Evolutionary conservation across 2,113 vertebrate genomes (phyloP).

Genomic region (Pelecanoides urinatrix): DNA sequence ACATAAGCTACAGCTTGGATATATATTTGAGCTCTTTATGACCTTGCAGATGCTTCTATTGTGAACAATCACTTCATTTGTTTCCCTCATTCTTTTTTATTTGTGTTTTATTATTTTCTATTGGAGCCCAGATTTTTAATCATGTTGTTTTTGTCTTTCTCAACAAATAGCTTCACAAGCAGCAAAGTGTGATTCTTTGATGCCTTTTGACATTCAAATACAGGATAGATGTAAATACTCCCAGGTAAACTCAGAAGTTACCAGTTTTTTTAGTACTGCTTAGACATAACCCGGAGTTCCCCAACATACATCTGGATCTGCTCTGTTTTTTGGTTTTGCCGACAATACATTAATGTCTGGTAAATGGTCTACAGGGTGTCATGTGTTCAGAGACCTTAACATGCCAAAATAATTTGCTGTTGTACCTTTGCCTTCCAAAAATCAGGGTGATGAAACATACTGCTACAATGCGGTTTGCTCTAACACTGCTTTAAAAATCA

Average conservation of each 20-base stretch:
- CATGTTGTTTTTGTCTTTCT: background rate
- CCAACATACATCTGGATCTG: background rate
- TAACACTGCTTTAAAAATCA: background rate
- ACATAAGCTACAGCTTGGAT: background rate
- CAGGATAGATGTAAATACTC: background rate
- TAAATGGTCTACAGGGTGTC: background rate
- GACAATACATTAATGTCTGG: background rate
- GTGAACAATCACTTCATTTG: background rate
- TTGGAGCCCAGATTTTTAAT: background rate
- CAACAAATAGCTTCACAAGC: background rate
- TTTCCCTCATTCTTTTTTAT: background rate
- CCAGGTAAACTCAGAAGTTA: background rate
- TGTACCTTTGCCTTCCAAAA: conserved; percentile 8
- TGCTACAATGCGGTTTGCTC: background rate
- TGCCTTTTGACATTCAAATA: background rate
- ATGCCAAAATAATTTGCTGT: background rate
- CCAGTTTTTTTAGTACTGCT: background rate
- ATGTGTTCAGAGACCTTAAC: background rate
- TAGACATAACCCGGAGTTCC: background rate
- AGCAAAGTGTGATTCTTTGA: background rate
- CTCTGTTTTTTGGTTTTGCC: background rate
- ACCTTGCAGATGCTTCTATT: background rate
- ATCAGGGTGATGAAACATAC: background rate
- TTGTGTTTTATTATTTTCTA: background rate
- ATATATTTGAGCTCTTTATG: background rate